Conservation (phyloP, 2,113 vertebrate species). For the Dryoscopus gambensis region DNA sequence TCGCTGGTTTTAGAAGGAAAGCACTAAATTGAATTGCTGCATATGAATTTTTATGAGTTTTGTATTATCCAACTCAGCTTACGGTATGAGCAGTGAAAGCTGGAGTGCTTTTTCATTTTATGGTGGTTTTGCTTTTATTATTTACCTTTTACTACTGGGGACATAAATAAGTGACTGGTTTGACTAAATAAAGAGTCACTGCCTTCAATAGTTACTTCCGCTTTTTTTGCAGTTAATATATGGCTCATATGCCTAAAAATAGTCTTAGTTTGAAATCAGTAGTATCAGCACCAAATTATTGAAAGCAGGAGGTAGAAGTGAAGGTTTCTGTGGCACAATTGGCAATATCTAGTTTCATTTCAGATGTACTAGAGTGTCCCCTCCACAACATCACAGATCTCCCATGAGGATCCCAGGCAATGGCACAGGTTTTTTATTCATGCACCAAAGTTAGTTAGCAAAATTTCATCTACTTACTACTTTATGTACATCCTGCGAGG, state of each 20-base stretch:
- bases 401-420: not conserved
- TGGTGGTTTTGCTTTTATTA: not conserved
- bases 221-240: not conserved
- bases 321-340: not conserved
- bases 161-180: not conserved
- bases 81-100: not conserved
- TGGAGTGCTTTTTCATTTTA: not conserved
- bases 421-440: not conserved
- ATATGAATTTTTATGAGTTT: not conserved
- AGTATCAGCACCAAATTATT: not conserved
- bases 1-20: not conserved
- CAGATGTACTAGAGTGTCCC: not conserved
- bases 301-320: not conserved
- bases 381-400: not conserved
- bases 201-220: not conserved
- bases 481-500: not conserved
- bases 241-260: not conserved
- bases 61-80: not conserved
- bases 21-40: not conserved
- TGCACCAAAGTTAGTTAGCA: not conserved
- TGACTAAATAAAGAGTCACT: not conserved
- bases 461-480: not conserved
- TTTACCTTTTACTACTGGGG: not conserved
- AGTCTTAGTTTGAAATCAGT: not conserved
- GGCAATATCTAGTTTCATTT: not conserved